phyloP scores from a whole-genome alignment of 2,113 vertebrate genomes.

The Ramphastos sulfuratus region DNA sequence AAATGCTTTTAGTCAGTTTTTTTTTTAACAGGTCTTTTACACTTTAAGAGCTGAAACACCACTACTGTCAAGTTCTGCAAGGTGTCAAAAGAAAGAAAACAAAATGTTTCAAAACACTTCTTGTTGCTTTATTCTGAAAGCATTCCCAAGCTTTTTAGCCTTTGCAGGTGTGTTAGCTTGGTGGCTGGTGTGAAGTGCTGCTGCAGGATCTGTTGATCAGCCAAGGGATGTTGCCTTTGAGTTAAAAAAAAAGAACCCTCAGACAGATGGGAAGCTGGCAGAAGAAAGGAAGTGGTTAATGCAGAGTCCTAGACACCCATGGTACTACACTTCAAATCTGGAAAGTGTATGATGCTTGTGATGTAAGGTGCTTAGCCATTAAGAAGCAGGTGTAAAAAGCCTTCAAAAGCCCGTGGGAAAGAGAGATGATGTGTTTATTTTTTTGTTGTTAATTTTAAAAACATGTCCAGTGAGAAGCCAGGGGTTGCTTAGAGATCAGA shows the following conservation, averaged over 20 bases:
- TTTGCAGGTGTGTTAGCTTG: not conserved
- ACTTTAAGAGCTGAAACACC: not conserved
- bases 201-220: not conserved
- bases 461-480: not conserved
- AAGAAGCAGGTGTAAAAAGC: not conserved
- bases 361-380: not conserved
- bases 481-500: not conserved
- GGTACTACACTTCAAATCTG: not conserved
- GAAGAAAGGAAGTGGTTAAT: not conserved
- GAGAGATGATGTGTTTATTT: fast-evolving
- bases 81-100: not conserved
- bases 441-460: not conserved
- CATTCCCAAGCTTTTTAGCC: not conserved
- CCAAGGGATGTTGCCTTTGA: not conserved
- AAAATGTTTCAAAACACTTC: not conserved
- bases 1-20: conserved; percentile 30
- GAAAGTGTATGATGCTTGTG: fast-evolving
- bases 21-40: conserved; percentile 14
- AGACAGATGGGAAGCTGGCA: not conserved
- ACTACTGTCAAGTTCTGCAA: not conserved
- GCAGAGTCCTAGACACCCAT: not conserved
- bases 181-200: not conserved
- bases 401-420: not conserved
- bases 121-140: not conserved
- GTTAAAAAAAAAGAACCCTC: not conserved